Percentiles rank a stretch among this genome's conserved stretches.
phyloP scores from a whole-genome alignment of 2,888 invertebrate species.

The Andrena flavipes region DNA sequence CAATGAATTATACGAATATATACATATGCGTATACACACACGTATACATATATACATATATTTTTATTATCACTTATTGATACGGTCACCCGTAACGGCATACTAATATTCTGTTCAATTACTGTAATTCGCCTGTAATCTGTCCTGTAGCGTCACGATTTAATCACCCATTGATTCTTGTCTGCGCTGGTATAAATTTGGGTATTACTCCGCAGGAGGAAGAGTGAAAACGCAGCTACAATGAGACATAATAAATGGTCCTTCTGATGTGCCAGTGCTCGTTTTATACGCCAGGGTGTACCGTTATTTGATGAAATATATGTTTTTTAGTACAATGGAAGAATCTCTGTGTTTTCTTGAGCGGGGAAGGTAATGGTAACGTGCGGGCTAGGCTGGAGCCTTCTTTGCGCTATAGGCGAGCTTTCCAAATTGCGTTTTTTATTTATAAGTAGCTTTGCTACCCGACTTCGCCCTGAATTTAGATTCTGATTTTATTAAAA shows the following conservation, averaged over 20 bases:
- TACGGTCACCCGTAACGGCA: slow-evolving; percentile 26
- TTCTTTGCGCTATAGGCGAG: too few relatives aligned
- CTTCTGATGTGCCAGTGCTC: slow-evolving; percentile 29
- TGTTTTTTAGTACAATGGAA: neutral
- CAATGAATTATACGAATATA: neutral
- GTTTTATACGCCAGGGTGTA: neutral
- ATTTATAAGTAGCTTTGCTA: too few relatives aligned
- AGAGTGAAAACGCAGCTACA: neutral
- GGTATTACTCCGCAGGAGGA: slow-evolving; percentile 11
- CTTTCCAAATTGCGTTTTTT: too few relatives aligned
- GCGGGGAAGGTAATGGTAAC: too few relatives aligned
- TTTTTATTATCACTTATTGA: slow-evolving; percentile 41
- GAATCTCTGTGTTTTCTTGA: neutral
- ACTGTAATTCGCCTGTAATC: slow-evolving; percentile 29
- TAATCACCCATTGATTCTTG: slow-evolving; percentile 30
- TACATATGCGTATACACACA: slow-evolving; percentile 5
- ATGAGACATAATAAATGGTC: slow-evolving; percentile 43
- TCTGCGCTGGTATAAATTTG: slow-evolving; percentile 20
- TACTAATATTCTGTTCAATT: slow-evolving; percentile 42
- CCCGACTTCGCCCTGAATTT: too few relatives aligned
- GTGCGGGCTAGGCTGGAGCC: too few relatives aligned
- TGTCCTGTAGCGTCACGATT: slow-evolving; percentile 31
- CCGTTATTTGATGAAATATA: too few relatives aligned
- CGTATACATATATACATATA: slow-evolving; percentile 19
- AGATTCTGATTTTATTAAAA: too few relatives aligned